These are phyloP conservation scores for Eumerus sabulonum DNA, from an alignment of 2,888 invertebrate genomes.

Conservation along the genomic window DNA sequence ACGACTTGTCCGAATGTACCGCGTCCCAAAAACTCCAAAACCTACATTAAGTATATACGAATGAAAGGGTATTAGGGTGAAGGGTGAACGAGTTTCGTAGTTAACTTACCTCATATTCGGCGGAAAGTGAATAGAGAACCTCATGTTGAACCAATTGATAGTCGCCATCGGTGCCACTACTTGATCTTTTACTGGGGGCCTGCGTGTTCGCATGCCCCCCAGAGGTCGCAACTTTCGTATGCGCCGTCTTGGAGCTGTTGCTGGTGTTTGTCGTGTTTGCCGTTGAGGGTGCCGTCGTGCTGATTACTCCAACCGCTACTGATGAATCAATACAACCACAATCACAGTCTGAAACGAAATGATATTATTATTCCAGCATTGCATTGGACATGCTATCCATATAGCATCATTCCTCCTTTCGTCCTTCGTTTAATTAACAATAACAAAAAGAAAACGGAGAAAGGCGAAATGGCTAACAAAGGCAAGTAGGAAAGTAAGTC, in stretches of 20 bases:
- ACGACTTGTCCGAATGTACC: slow-evolving; percentile 99
- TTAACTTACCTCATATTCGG: slow-evolving; percentile 85
- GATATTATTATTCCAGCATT: slow-evolving; percentile 4
- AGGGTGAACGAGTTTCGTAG: background rate
- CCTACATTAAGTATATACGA: slow-evolving; percentile 81
- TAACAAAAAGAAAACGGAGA: background rate
- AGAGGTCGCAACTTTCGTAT: slow-evolving; percentile 79
- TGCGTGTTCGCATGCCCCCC: slow-evolving; percentile 81
- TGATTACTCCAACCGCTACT: slow-evolving; percentile 58
- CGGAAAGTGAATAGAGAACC: slow-evolving; percentile 97
- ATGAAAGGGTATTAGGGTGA: slow-evolving; percentile 2
- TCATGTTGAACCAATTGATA: slow-evolving; percentile 99
- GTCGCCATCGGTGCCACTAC: slow-evolving; percentile 96
- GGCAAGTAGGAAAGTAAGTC: slow-evolving; percentile 17
- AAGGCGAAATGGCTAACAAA: background rate
- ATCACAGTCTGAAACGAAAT: slow-evolving; percentile 75
- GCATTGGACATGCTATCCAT: too few species aligned
- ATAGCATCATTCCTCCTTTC: too few species aligned
- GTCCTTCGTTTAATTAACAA: too few species aligned
- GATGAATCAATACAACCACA: slow-evolving; percentile 78
- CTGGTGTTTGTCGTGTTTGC: slow-evolving; percentile 71
- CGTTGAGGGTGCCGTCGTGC: slow-evolving; percentile 71
- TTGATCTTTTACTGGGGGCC: slow-evolving; percentile 84
- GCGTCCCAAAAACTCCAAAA: slow-evolving; percentile 98
- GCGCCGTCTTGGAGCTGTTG: slow-evolving; percentile 79